These are phyloP conservation scores for Myripristis murdjan DNA, from an alignment of 2,797 vertebrate species.

Conservation along the genomic window DNA sequence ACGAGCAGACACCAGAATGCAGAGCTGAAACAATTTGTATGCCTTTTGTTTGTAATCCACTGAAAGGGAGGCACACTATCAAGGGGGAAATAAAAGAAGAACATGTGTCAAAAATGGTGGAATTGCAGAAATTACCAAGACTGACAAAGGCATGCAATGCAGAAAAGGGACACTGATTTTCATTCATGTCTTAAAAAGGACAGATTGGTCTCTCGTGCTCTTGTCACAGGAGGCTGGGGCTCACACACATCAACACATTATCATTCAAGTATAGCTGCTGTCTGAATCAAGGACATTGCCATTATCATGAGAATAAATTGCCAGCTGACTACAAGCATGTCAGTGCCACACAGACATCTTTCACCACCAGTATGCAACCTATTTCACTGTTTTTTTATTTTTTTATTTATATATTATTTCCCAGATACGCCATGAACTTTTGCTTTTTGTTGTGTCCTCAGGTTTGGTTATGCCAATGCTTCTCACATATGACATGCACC, in stretches of 20 bases:
- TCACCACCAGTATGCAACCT: conserved; percentile 31
- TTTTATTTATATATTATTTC: background rate
- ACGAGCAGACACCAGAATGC: conserved; percentile 21
- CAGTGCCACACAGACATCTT: conserved; percentile 69
- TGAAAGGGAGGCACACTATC: conserved; percentile 57
- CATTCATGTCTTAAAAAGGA: conserved; percentile 65
- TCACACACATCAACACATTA: conserved; percentile 73
- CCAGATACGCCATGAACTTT: conserved; percentile 21
- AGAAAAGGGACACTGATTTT: conserved; percentile 63
- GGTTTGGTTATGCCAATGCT: background rate
- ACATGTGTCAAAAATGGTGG: conserved; percentile 51
- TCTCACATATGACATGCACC: background rate
- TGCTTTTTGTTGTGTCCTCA: conserved; percentile 2
- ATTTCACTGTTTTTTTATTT: conserved; percentile 12
- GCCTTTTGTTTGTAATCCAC: conserved; percentile 67
- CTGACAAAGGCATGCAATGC: conserved; percentile 63
- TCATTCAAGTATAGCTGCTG: conserved; percentile 77
- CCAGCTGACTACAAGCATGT: conserved; percentile 59
- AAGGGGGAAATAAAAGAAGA: conserved; percentile 62
- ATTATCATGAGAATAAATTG: conserved; percentile 74
- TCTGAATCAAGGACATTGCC: conserved; percentile 77
- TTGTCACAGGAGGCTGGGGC: conserved; percentile 74
- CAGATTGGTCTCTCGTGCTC: conserved; percentile 67
- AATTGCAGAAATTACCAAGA: conserved; percentile 56
- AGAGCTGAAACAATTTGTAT: conserved; percentile 49